Evolutionary conservation across 1,140 invertebrate species (phyloP).

Genomic region (Lasaia peninsularis): DNA sequence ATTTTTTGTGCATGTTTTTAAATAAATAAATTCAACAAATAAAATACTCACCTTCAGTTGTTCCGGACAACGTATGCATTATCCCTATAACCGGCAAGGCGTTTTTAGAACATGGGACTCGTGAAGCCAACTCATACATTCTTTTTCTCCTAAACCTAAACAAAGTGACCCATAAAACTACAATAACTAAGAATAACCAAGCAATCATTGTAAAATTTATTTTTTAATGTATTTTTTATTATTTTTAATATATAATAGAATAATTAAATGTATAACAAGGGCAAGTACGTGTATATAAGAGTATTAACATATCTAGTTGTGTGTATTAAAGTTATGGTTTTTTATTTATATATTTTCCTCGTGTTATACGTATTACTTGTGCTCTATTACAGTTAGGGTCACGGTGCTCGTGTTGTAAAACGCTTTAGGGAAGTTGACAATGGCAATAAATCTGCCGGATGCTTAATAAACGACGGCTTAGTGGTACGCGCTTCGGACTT

Average conservation of each 20-base stretch:
- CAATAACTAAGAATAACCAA: slow-evolving; percentile 31
- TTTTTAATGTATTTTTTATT: not conserved
- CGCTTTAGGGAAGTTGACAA: not conserved
- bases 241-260: not conserved
- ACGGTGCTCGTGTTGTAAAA: not conserved
- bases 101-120: slow-evolving; percentile 22
- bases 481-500: no score
- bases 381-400: not conserved
- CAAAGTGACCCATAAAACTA: slow-evolving; percentile 34
- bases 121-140: slow-evolving; percentile 46
- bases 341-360: slow-evolving; percentile 1
- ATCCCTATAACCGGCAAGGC: slow-evolving; percentile 45
- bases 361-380: not conserved
- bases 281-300: not conserved
- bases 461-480: no score
- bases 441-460: no score
- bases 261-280: not conserved
- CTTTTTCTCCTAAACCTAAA: slow-evolving; percentile 43
- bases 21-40: not conserved
- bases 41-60: slow-evolving; percentile 41
- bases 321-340: not conserved
- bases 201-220: slow-evolving; percentile 33
- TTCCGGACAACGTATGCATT: slow-evolving; percentile 38
- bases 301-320: not conserved
- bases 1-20: no score